These are phyloP conservation scores for Dicranocentrus wangi DNA, from an alignment of 2,888 invertebrate genomes.

Conservation along the genomic window DNA sequence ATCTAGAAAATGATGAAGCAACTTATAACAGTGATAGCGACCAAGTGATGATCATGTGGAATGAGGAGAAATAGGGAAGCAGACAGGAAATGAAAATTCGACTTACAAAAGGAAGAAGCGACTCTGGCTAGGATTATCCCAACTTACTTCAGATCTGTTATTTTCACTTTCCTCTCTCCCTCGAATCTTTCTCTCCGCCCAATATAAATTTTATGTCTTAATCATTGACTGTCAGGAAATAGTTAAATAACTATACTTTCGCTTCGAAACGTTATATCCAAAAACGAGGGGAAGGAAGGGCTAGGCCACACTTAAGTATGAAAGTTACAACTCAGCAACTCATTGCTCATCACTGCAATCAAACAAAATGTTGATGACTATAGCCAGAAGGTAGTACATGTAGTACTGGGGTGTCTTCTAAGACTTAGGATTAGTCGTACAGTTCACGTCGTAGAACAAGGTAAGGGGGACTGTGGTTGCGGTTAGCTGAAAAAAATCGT, in stretches of 20 bases:
- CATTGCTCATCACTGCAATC: constrained; percentile 30
- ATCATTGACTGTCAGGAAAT: constrained; percentile 54
- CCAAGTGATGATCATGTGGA: too few relatives aligned
- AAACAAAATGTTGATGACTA: constrained; percentile 18
- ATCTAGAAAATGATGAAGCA: too few relatives aligned
- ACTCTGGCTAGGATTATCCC: constrained; percentile 12
- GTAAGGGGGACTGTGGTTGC: not conserved
- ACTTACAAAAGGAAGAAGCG: not conserved
- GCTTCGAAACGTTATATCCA: too few relatives aligned
- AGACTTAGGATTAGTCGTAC: too few relatives aligned
- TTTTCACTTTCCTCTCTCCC: constrained; percentile 24
- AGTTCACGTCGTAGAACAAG: too few relatives aligned
- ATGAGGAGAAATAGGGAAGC: not conserved
- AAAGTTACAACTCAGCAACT: constrained; percentile 40
- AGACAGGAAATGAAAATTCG: constrained; percentile 27
- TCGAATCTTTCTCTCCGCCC: not conserved
- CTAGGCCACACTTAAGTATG: constrained; percentile 1
- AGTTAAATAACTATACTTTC: constrained; percentile 41
- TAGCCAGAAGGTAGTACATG: not conserved
- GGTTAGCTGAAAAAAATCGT: constrained; percentile 10
- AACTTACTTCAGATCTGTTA: constrained; percentile 23
- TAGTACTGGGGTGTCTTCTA: too few relatives aligned
- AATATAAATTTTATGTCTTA: constrained; percentile 46
- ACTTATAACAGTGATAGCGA: too few relatives aligned
- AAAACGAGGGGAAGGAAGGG: too few relatives aligned